Conservation (phyloP, 2,888 invertebrate genomes). For the Pedicia rivosa region DNA sequence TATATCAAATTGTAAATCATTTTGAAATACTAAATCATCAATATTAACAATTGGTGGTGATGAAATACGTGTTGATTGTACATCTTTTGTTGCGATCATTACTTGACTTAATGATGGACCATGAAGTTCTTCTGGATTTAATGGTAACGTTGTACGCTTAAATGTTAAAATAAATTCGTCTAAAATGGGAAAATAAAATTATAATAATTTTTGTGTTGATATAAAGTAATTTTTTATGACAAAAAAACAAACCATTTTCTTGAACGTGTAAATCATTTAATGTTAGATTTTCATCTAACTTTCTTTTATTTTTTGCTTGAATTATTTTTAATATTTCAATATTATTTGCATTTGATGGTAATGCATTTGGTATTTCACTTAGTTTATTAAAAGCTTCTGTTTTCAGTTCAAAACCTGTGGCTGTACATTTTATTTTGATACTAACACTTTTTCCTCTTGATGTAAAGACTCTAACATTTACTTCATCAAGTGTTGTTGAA, state of each 20-base stretch:
- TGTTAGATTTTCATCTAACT: conserved; percentile 1
- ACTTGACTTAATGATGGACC: conserved; percentile 35
- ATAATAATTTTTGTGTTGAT: background rate
- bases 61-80: conserved; percentile 23
- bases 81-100: conserved; percentile 29
- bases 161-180: conserved; percentile 20
- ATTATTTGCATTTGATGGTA: no score
- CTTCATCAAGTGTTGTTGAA: no score
- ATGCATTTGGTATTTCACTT: no score
- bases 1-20: conserved; percentile 45
- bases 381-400: no score
- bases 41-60: conserved; percentile 26
- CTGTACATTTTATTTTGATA: no score
- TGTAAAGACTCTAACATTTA: no score
- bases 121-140: conserved; percentile 25
- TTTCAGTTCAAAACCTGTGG: no score
- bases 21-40: conserved; percentile 31
- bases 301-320: conserved; percentile 1
- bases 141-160: conserved; percentile 17
- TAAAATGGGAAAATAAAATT: no score
- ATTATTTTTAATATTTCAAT: background rate
- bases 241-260: background rate
- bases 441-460: no score
- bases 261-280: background rate
- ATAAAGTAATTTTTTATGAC: background rate